Conservation (phyloP, 2,113 vertebrate species). For the Scomber colias region DNA sequence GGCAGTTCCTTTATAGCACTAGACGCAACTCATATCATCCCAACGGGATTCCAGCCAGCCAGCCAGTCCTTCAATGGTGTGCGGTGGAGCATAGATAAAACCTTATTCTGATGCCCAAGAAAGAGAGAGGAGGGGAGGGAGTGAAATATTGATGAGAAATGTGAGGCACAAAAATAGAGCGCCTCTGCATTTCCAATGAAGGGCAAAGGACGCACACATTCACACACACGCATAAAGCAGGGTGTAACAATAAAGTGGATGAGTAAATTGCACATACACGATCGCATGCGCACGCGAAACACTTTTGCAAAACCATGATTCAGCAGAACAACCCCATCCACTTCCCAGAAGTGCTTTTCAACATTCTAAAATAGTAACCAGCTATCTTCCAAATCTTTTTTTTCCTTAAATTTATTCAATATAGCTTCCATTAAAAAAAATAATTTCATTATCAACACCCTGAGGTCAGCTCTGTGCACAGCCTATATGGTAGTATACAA, state of each 20-base stretch:
- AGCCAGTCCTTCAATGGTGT: constrained; percentile 67
- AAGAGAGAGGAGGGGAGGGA: constrained; percentile 39
- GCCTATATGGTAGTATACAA: neutral
- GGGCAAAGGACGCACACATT: constrained; percentile 41
- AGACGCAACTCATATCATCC: constrained; percentile 67
- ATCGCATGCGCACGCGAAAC: constrained; percentile 30
- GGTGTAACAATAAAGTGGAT: constrained; percentile 42
- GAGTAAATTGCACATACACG: constrained; percentile 54
- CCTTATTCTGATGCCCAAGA: constrained; percentile 67
- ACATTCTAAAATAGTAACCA: constrained; percentile 51
- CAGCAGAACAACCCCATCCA: constrained; percentile 56
- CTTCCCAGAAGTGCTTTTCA: constrained; percentile 53
- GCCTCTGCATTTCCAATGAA: constrained; percentile 65
- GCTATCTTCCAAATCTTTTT: constrained; percentile 25
- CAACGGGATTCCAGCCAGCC: constrained; percentile 63
- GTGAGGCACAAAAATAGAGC: constrained; percentile 75
- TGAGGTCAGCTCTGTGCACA: neutral
- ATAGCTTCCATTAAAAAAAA: constrained; percentile 2
- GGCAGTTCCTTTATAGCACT: constrained; percentile 61
- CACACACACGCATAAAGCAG: constrained; percentile 14
- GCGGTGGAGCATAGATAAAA: constrained; percentile 76
- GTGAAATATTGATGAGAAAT: constrained; percentile 83
- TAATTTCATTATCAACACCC: constrained; percentile 40
- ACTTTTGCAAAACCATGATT: constrained; percentile 57
- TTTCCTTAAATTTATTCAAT: constrained; percentile 17